Evolutionary conservation across 53 echinoderm and acorn worm species (phyloP), one percentile per base, ranked within the genome.

Genomic region (Astropecten irregularis): DNA sequence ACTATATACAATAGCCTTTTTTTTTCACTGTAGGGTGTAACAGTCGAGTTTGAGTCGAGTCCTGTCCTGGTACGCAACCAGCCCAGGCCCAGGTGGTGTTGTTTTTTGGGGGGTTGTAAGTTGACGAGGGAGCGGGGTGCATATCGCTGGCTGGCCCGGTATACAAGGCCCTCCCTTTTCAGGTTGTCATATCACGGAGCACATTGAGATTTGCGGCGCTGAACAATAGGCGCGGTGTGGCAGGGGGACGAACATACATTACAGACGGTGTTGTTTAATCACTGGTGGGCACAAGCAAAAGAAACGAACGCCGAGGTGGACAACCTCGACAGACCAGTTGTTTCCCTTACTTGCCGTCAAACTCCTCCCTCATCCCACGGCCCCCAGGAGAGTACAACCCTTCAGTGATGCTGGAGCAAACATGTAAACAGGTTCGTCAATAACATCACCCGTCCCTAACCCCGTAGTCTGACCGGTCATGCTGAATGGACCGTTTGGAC

Each of bases 71-170:
- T n/a, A n/a, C n/a, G n/a, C n/a, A n/a, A n/a, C n/a, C n/a, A 19
- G 38, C 51, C 35, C 71, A 71, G 53, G 53, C 20, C 49, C 71
- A 71, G 71, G 71, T 71, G 71, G 51, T 71, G 71, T 71, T n/a
- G n/a, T n/a, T n/a, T n/a, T n/a, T n/a, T n/a, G n/a, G n/a, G n/a
- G n/a, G n/a, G n/a, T n/a, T n/a, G n/a, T n/a, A n/a, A n/a, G n/a
- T n/a, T n/a, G n/a, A n/a, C n/a, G n/a, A n/a, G n/a, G n/a, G n/a
- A n/a, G n/a, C n/a, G n/a, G n/a, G n/a, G n/a, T n/a, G n/a, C n/a
- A n/a, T n/a, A n/a, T n/a, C n/a, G n/a, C n/a, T n/a, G n/a, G n/a
- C n/a, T n/a, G n/a, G n/a, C n/a, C n/a, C 51, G 71, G 51, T 34
- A 30, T 53, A 71, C 52, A 51, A 71, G 52, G 53, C 34, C n/a